A percentile compares a stretch with the other conserved stretches of the same genome.
Evolutionary conservation across 2,888 invertebrate genomes (phyloP).

Genomic region (Galerucella pusilla): DNA sequence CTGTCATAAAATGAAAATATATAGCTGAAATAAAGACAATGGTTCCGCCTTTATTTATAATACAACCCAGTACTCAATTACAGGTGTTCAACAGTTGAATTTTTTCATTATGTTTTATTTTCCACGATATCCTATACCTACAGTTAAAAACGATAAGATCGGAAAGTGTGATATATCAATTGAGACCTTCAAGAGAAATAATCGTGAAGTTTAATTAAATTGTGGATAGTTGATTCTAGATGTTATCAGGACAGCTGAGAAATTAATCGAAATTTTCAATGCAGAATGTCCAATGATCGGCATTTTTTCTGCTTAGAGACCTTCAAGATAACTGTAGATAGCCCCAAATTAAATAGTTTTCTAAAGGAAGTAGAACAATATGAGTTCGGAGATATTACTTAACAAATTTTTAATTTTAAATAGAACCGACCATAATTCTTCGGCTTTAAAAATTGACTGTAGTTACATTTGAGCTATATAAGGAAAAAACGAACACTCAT

Average conservation of each 20-base stretch:
- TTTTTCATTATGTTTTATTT: conserved; percentile 19
- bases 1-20: conserved; percentile 43
- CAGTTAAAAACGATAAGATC: conserved; percentile 50
- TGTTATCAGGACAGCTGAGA: conserved; percentile 28
- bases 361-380: not conserved
- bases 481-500: too few relatives aligned
- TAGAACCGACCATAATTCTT: too few relatives aligned
- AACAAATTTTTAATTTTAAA: too few relatives aligned
- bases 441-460: too few relatives aligned
- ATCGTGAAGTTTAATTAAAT: conserved; percentile 33
- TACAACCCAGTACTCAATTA: conserved; percentile 47
- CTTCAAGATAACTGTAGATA: too few relatives aligned
- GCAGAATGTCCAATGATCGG: not conserved
- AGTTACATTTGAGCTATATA: too few relatives aligned
- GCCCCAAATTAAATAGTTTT: too few relatives aligned
- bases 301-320: not conserved
- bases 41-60: conserved; percentile 51
- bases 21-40: conserved; percentile 54
- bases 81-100: conserved; percentile 48
- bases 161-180: conserved; percentile 51
- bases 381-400: too few relatives aligned
- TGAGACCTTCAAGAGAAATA: conserved; percentile 29
- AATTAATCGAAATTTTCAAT: conserved; percentile 19
- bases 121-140: conserved; percentile 46
- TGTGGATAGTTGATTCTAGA: conserved; percentile 27